Evolutionary conservation across 2,797 vertebrate species (phyloP).

Genomic region (Eleutherodactylus coqui): DNA sequence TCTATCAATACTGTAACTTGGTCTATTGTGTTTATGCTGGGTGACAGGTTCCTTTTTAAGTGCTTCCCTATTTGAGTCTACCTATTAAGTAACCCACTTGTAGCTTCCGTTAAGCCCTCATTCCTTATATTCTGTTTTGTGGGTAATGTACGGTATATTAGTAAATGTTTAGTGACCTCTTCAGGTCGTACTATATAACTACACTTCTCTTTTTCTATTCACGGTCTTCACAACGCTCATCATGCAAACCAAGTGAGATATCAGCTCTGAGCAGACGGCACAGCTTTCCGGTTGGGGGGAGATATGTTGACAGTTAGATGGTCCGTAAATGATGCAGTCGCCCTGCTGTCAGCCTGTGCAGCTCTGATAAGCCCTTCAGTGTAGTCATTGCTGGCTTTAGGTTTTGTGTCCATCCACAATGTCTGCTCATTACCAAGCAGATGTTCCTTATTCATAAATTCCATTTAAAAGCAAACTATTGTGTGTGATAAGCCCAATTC

Average conservation of each 20-base stretch:
- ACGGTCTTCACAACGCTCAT: not conserved
- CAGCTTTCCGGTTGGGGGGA: not conserved
- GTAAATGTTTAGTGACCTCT: conserved; percentile 8
- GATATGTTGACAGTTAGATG: conserved; percentile 50
- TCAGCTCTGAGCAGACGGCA: conserved; percentile 31
- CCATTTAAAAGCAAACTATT: not conserved
- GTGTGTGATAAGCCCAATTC: not conserved
- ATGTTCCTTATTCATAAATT: conserved; percentile 15
- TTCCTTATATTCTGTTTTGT: not conserved
- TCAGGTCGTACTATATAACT: not conserved
- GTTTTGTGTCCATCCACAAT: not conserved
- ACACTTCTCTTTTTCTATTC: not conserved
- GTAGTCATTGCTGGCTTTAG: not conserved
- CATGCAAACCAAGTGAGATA: not conserved
- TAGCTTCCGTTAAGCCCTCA: not conserved
- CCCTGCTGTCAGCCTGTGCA: conserved; percentile 28
- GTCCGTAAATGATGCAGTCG: conserved; percentile 24
- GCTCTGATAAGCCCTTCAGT: conserved; percentile 50
- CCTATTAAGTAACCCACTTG: not conserved
- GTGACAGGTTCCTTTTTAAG: too few species aligned
- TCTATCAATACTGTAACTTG: too few species aligned
- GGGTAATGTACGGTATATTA: not conserved
- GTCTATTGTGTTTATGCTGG: too few species aligned
- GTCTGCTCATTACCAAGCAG: conserved; percentile 4
- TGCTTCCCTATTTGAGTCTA: too few species aligned